phyloP scores from a whole-genome alignment of 2,113 vertebrate genomes.

The Turnix velox region DNA sequence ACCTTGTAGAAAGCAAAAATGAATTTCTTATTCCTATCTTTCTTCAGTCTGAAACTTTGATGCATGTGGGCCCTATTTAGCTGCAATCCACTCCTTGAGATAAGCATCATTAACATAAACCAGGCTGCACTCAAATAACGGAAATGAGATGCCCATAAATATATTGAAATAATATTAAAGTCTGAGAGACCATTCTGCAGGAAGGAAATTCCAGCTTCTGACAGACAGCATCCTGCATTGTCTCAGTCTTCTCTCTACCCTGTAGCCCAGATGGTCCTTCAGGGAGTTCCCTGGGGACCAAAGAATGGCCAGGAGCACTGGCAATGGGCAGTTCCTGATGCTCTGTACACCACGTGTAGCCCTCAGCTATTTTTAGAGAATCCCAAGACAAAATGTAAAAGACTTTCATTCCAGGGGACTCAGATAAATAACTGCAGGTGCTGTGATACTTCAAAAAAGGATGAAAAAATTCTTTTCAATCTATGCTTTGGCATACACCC shows the following conservation, averaged over 20 bases:
- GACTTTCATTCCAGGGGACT: neutral
- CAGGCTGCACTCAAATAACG: neutral
- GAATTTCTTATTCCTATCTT: neutral
- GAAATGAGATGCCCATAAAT: conserved; percentile 46
- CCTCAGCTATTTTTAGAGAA: neutral
- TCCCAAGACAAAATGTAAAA: neutral
- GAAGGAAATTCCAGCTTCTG: conserved; percentile 34
- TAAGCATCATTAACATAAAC: neutral
- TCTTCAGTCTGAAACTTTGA: neutral
- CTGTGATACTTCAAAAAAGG: neutral
- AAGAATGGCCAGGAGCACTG: accelerated
- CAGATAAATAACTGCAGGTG: neutral
- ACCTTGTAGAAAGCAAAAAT: neutral
- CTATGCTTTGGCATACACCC: neutral
- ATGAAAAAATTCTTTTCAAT: neutral
- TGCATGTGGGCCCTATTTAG: conserved; percentile 13
- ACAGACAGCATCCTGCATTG: neutral
- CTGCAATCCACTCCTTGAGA: neutral
- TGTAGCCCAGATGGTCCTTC: neutral
- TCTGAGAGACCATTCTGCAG: neutral
- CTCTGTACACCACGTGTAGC: neutral
- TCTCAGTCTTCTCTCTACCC: neutral
- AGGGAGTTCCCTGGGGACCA: neutral
- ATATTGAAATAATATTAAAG: neutral
- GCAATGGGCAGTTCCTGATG: neutral